Evolutionary conservation across 2,888 invertebrate species (phyloP), one percentile per base, ranked within the genome.

Genomic region (Tuta absoluta): DNA sequence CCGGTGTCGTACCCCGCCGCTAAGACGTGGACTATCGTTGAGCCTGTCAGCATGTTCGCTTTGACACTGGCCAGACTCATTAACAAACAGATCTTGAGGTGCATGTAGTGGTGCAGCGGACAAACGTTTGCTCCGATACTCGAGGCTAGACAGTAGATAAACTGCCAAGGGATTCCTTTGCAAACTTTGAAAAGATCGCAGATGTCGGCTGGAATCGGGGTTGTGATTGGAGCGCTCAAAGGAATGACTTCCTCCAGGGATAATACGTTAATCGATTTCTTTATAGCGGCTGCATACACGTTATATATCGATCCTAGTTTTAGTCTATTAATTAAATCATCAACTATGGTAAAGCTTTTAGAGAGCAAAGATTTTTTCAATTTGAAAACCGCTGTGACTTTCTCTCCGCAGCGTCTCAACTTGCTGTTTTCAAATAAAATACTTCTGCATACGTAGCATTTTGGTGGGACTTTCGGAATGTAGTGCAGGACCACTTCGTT

Each of bases 141-240:
- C 0, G 89, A 89, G 53, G 91, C 85, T 8, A 91, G 75, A 63
- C 88, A 88, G 71, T 88, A 91, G 64, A 91, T 81, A 67, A 91
- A 91, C 70, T 84, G 86, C 88, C 89, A 91, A 12, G 91, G 80
- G 12, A 81, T 59, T 11, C 81, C 81, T 33, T 79, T 72, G 67
- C 88, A 90, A 1, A 74, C 76, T 48, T 75, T 69, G 63, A 76
- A 85, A 21, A 91, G 70, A 49, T 86, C 77, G 51, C 74, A 68
- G 45, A 91, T 78, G 41, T 87, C 86, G 59, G 73, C 68, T 14
- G 86, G 81, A 38, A 81, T 70, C 1, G 79, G 74, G 37, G 68
- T 72, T 0, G 82, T 82, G 12, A 80, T 61, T 41, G 89, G 85
- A 19, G 81, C 79, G 10, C 75, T 66, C 51, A 83, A 65, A 58